A percentile compares a stretch with the other conserved stretches of the same genome.
Conservation (phyloP, 2,797 vertebrate species). For the Pelodytes ibericus region DNA sequence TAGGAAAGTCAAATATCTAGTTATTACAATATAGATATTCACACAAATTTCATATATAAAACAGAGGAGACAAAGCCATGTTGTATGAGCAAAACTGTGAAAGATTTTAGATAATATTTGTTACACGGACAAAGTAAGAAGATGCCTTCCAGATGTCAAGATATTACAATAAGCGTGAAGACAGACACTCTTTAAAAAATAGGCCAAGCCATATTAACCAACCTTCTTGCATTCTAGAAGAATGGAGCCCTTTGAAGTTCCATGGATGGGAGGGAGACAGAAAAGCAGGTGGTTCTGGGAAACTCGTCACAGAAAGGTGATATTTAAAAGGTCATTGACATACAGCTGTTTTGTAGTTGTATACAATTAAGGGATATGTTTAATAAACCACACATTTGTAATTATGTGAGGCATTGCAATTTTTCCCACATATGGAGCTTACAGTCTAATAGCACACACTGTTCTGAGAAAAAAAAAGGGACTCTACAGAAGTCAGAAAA, state of each 20-base stretch:
- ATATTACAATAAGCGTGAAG: not conserved
- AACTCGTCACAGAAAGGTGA: conserved; percentile 54
- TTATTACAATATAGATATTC: too few relatives aligned
- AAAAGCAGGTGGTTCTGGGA: conserved; percentile 48
- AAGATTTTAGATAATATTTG: not conserved
- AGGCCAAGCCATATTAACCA: conserved; percentile 6
- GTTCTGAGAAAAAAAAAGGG: too few relatives aligned
- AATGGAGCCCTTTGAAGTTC: conserved; percentile 27
- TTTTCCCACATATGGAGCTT: too few relatives aligned
- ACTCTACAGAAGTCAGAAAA: too few relatives aligned
- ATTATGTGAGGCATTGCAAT: too few relatives aligned
- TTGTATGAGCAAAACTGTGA: not conserved
- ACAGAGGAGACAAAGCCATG: not conserved
- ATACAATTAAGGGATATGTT: not conserved
- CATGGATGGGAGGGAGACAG: conserved; percentile 55
- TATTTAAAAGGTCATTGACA: conserved; percentile 1
- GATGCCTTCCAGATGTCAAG: conserved; percentile 12
- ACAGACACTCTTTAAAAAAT: not conserved
- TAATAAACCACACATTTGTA: too few relatives aligned
- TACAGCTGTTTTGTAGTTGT: not conserved
- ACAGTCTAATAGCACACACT: too few relatives aligned
- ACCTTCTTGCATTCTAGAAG: not conserved
- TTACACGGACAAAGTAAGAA: not conserved
- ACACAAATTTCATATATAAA: not conserved
- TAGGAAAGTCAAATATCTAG: too few relatives aligned